Base-by-base conservation (phyloP, 2,797 vertebrate genomes). In the Pygocentrus nattereri region DNA sequence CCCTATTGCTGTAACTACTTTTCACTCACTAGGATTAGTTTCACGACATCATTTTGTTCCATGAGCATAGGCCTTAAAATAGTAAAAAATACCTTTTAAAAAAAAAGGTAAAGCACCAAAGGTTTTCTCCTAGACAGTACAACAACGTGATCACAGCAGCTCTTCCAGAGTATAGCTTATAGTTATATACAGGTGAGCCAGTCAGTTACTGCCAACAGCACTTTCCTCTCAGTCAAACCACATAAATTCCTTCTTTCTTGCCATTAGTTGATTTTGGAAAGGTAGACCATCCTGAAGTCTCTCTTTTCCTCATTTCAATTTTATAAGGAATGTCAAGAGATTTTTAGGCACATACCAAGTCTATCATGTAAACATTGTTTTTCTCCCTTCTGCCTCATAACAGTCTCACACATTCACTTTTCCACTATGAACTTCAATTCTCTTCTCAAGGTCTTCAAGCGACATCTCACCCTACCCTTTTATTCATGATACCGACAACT, bases 321-420 rank as follows among this genome's bases (percentile, higher is more conserved):
- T 52, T 47, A 71, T 78, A 88, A 89, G 88, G 90, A 91, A 91
- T 90, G 89, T 91, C 84, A 87, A 89, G 87, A 88, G 87, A 83
- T 81, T 82, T 87, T 72, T 87, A 91, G 89, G 90, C 89, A 90
- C 87, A 82, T 88, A 88, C 82, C 85, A 79, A 84, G 76, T 87
- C 85, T 79, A 62, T 81, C 76, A 87, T 88, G 90, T 91, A 90
- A 91, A 91, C 90, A 85, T 83, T 75, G 68, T 80, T 84, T 84
- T 78, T 72, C 44, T 70, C 54, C 62, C 65, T 78, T 82, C 72
- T 78, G 34, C 76, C 77, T 79, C 77, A 62, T 74, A 82, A 84
- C 86, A 72, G 74, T 87, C 81, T 56, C 61, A 76, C 88, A 89
- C 80, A 0, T 86, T 49, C 76, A 8, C 30, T 80, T 44, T 71